Percentiles rank a stretch among this genome's conserved stretches.
phyloP scores from a whole-genome alignment of 2,797 vertebrate genomes.

The Halcyon smyrnensis region DNA sequence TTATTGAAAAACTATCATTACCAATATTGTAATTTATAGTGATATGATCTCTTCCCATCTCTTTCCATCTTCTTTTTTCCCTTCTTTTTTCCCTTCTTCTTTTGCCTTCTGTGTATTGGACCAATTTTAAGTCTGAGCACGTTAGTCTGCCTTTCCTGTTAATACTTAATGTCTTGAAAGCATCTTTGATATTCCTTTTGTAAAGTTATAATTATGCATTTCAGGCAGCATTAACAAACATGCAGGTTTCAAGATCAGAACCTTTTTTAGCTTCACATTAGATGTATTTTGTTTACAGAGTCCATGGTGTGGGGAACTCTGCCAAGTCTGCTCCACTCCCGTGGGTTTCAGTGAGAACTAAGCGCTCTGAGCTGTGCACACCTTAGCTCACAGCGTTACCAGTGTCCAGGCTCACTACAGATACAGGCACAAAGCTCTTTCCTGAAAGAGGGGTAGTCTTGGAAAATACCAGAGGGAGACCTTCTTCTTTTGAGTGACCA shows the following conservation, averaged over 20 bases:
- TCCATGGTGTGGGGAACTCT: neutral
- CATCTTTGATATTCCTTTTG: neutral
- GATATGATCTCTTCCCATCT: no score
- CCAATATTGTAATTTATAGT: neutral
- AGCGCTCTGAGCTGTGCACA: neutral
- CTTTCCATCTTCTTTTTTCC: neutral
- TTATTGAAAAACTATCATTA: neutral
- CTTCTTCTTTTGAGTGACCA: neutral
- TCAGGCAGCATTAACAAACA: neutral
- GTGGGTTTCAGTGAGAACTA: neutral
- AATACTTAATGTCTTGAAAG: neutral
- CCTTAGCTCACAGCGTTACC: accelerated
- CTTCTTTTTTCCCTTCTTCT: neutral
- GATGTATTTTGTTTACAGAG: neutral
- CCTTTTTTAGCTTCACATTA: neutral
- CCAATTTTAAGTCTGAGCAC: neutral
- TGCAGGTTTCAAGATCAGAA: neutral
- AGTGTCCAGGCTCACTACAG: accelerated
- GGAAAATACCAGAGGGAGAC: neutral
- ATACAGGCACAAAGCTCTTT: neutral
- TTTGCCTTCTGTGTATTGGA: neutral
- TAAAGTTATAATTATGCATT: neutral
- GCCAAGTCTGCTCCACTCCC: neutral
- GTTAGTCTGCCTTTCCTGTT: neutral
- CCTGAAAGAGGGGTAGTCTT: neutral